phyloP scores from a whole-genome alignment of 1,140 invertebrate species.

The Nilaparvata lugens region DNA sequence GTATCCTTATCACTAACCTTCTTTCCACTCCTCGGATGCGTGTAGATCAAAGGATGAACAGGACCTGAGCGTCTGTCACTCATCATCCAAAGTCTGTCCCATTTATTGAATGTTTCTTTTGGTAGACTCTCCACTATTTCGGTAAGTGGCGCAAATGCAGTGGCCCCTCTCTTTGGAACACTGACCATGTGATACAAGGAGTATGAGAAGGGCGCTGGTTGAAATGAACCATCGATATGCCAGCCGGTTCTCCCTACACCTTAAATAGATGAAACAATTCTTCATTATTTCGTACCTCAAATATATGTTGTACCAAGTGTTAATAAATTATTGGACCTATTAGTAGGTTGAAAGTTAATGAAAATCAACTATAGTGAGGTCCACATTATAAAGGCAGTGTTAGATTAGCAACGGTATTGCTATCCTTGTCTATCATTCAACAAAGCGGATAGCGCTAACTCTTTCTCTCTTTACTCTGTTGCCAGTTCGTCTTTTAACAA shows the following conservation, averaged over 20 bases:
- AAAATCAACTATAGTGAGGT: too few species aligned
- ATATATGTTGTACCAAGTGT: too few species aligned
- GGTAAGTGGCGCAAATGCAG: slow-evolving; percentile 38
- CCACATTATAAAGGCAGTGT: too few species aligned
- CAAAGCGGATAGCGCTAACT: too few species aligned
- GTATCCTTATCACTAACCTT: slow-evolving; percentile 18
- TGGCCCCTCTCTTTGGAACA: slow-evolving; percentile 36
- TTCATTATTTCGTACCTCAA: too few species aligned
- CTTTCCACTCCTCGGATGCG: slow-evolving; percentile 28
- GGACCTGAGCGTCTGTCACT: slow-evolving; percentile 33
- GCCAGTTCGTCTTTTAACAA: too few species aligned
- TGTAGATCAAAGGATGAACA: slow-evolving; percentile 39
- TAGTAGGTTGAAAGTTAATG: too few species aligned
- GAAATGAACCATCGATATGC: slow-evolving; percentile 45
- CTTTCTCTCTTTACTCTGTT: too few species aligned
- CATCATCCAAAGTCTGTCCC: slow-evolving; percentile 39
- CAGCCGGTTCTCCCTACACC: slow-evolving; percentile 42
- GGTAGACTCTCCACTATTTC: slow-evolving; percentile 36
- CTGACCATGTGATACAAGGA: slow-evolving; percentile 38
- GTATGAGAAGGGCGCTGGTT: slow-evolving; percentile 38
- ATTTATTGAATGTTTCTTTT: slow-evolving; percentile 29
- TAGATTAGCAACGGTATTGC: too few species aligned
- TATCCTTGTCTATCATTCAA: too few species aligned
- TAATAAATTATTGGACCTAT: too few species aligned
- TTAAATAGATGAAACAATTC: slow-evolving; percentile 14